Evolutionary conservation across 2,797 vertebrate species (phyloP), one percentile per base, ranked within the genome.

Genomic region (Aeoliscus strigatus): DNA sequence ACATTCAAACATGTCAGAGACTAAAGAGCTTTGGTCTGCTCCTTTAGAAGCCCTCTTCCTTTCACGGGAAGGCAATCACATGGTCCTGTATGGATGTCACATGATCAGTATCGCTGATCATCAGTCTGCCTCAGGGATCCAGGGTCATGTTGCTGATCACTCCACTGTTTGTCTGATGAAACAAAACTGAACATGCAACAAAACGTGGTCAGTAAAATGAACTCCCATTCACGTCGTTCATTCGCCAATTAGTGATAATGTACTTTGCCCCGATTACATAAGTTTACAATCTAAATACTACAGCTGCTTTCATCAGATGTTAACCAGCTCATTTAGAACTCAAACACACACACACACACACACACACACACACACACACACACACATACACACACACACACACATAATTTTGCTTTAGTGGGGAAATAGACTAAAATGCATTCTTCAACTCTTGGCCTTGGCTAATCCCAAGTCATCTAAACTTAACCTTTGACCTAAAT

Each of bases 71-170:
- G 58, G 47, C 45, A 40, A 52, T 75, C 79, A 66, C 70, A 74
- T 73, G 76, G 75, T 76, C 60, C 67, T 64, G 31, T 40, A 36
- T 53, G 72, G 47, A 60, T 46, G 59, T 77, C 75, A 75, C 66
- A 77, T 74, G 74, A 78, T 76, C 66, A 66, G 62, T 61, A 63
- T 39, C 55, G 27, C 55, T 67, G 54, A 65, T 59, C 69, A 84
- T 82, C 66, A 63, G 60, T 81, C 75, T 53, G 44, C 64, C 46
- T 54, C 43, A 31, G 52, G 26, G 51, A 59, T 41, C 53, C 34
- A 13, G 41, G 26, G 5, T 43, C 40, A 56, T 35, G 57, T 55
- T 50, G 41, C 41, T 8, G 47, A 30, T 41, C 35, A 45, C 57
- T 65, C 38, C 42, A 33, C 1, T 27, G 5, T 27, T 27, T 27